Percentiles rank a stretch among this genome's conserved stretches.
Conservation (phyloP, 2,888 invertebrate species). For the Tortrix viridana region DNA sequence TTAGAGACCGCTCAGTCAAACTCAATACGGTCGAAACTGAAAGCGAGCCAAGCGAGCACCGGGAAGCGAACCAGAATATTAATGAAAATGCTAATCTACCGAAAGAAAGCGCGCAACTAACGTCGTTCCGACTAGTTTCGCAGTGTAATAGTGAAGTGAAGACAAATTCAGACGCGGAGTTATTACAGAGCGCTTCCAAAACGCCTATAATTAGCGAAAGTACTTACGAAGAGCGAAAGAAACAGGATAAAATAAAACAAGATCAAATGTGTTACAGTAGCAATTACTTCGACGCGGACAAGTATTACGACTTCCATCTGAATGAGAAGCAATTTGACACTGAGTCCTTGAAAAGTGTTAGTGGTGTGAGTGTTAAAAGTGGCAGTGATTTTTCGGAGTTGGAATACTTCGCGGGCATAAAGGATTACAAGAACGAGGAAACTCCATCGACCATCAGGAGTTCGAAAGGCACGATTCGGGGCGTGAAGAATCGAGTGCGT, state of each 20-base stretch:
- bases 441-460: constrained; percentile 93
- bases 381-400: constrained; percentile 78
- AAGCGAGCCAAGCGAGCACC: constrained; percentile 65
- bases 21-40: constrained; percentile 75
- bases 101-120: constrained; percentile 79
- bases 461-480: constrained; percentile 95
- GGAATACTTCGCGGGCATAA: constrained; percentile 91
- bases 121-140: constrained; percentile 81
- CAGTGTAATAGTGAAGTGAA: constrained; percentile 74
- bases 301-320: constrained; percentile 92
- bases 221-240: constrained; percentile 87
- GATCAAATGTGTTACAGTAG: constrained; percentile 76
- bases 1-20: constrained; percentile 86
- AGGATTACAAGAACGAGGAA: constrained; percentile 87
- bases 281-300: constrained; percentile 89
- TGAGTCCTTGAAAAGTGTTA: constrained; percentile 72
- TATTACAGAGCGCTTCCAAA: constrained; percentile 62
- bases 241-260: constrained; percentile 78
- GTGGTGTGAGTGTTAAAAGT: constrained; percentile 69
- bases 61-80: constrained; percentile 74
- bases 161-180: constrained; percentile 59
- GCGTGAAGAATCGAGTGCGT: constrained; percentile 96
- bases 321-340: constrained; percentile 87
- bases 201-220: constrained; percentile 85
- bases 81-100: constrained; percentile 76